Conservation (phyloP, 2,797 vertebrate species). For the Morus bassanus region DNA sequence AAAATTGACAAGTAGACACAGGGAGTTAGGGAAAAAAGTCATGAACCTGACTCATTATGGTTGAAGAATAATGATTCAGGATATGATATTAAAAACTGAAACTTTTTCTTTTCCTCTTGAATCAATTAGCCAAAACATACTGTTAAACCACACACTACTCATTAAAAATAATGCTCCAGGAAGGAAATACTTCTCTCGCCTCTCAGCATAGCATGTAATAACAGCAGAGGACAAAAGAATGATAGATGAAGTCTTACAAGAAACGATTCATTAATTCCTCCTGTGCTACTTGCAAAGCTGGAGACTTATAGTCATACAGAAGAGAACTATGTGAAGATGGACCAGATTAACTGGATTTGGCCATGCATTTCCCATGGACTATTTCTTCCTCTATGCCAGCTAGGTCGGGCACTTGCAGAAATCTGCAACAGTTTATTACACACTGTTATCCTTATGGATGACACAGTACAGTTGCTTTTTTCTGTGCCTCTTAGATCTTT, state of each 20-base stretch:
- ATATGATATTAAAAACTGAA: neutral
- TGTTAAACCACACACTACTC: neutral
- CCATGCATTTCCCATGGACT: neutral
- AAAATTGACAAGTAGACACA: neutral
- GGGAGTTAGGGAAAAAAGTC: neutral
- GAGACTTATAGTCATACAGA: neutral
- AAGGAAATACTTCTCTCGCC: neutral
- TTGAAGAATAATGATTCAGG: neutral
- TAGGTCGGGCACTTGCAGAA: neutral
- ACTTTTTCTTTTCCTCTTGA: neutral
- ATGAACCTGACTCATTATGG: neutral
- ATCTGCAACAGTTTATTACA: neutral
- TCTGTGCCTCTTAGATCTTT: neutral
- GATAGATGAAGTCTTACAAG: neutral
- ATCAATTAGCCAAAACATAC: neutral
- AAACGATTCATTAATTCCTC: neutral
- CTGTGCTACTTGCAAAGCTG: neutral
- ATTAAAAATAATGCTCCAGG: neutral
- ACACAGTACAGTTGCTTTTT: neutral
- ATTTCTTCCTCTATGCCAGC: neutral
- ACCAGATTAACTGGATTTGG: neutral
- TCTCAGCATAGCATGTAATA: neutral
- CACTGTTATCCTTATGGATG: neutral
- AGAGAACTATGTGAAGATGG: neutral
- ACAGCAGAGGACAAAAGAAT: neutral